Percentiles rank a stretch among this genome's conserved stretches.
These are phyloP conservation scores for Tragelaphus imberbis DNA, from an alignment of 2,113 vertebrate species.

Conservation along the genomic window DNA sequence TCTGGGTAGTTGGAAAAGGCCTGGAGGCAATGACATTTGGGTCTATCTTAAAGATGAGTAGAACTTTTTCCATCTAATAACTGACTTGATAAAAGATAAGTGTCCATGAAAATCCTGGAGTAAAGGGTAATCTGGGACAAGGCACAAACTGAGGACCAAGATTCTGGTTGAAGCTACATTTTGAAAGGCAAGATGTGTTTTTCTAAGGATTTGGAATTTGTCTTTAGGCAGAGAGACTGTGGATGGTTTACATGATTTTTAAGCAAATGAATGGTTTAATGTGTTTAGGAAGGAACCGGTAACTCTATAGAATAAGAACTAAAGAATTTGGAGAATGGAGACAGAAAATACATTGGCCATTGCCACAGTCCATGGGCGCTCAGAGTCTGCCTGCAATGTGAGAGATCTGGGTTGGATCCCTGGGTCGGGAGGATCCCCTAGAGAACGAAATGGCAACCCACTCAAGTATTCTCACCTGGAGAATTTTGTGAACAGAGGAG, in stretches of 20 bases:
- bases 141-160: neutral
- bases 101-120: neutral
- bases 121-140: neutral
- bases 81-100: neutral
- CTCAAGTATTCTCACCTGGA: neutral
- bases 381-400: neutral
- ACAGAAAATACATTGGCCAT: neutral
- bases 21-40: neutral
- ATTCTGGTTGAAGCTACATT: neutral
- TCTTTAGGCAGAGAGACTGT: neutral
- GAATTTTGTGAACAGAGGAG: neutral
- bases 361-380: accelerated
- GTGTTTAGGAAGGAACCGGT: neutral
- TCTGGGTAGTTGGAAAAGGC: neutral
- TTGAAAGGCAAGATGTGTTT: neutral
- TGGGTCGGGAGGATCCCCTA: neutral
- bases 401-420: neutral
- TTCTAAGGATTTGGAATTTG: neutral
- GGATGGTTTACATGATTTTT: neutral
- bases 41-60: neutral
- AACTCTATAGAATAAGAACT: neutral
- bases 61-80: neutral
- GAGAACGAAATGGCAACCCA: neutral
- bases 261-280: neutral
- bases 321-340: neutral